A percentile compares a stretch with the other conserved stretches of the same genome.
Conservation (phyloP, 2,888 invertebrate genomes). For the Cremastobaeus sp. region DNA sequence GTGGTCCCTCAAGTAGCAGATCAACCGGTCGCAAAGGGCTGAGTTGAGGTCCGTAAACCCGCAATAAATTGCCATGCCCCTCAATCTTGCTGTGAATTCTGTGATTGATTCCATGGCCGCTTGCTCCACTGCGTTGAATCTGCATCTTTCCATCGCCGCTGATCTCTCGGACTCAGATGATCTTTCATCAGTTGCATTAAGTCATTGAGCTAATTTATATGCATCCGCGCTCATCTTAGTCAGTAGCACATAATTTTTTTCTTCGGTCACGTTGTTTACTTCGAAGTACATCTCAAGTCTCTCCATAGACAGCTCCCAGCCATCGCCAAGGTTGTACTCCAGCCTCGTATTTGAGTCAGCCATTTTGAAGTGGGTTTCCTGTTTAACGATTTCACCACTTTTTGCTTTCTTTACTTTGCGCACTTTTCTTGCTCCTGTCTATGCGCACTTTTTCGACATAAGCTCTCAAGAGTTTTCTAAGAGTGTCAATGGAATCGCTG, state of each 20-base stretch:
- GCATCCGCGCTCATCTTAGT: conserved; percentile 42
- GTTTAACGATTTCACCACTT: no score
- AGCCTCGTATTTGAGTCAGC: neutral
- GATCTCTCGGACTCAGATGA: conserved; percentile 54
- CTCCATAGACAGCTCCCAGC: conserved; percentile 47
- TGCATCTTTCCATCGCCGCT: conserved; percentile 47
- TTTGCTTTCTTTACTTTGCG: no score
- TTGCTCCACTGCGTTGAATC: conserved; percentile 17
- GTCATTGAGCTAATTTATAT: conserved; percentile 40
- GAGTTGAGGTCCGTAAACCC: neutral
- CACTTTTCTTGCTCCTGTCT: no score
- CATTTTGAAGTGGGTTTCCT: no score
- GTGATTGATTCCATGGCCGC: conserved; percentile 2
- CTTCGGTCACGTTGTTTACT: conserved; percentile 42
- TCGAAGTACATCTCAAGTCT: conserved; percentile 55
- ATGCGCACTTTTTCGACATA: neutral
- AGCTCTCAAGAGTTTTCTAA: neutral
- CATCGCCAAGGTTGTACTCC: conserved; percentile 15
- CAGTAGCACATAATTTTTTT: conserved; percentile 46
- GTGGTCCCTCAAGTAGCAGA: conserved; percentile 10
- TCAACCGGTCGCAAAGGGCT: neutral
- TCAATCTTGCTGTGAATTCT: conserved; percentile 70
- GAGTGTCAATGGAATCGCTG: neutral
- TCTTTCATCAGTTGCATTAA: conserved; percentile 50
- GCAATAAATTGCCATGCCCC: conserved; percentile 2